phyloP scores from a whole-genome alignment of 1,140 invertebrate genomes.

The Uloborus diversus region DNA sequence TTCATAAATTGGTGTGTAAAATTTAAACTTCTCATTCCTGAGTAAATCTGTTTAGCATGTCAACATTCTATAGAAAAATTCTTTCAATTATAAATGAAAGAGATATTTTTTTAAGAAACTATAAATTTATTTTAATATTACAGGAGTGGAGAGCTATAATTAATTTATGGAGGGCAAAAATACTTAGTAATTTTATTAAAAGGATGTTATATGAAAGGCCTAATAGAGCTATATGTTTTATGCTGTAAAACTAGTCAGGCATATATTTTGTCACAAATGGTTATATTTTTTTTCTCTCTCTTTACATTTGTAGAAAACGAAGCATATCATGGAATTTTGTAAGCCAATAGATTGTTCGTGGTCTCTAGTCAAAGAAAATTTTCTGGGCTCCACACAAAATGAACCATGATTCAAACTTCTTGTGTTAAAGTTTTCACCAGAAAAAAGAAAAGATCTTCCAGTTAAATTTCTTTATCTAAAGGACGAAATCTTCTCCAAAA shows the following conservation, averaged over 20 bases:
- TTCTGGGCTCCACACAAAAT: conserved; percentile 26
- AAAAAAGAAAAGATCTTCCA: no score
- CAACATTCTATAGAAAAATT: conserved; percentile 6
- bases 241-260: conserved; percentile 54
- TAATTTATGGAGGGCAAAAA: conserved; percentile 54
- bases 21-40: background rate
- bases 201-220: conserved; percentile 7
- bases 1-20: conserved; percentile 37
- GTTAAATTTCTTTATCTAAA: no score
- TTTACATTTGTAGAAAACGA: conserved; percentile 41
- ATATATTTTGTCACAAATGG: conserved; percentile 44
- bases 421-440: no score
- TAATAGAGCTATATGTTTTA: conserved; percentile 21
- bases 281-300: conserved; percentile 12
- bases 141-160: background rate
- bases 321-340: conserved; percentile 55
- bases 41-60: background rate
- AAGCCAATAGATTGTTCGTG: conserved; percentile 48
- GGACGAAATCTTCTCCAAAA: background rate
- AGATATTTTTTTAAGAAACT: conserved; percentile 47
- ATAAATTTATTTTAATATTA: conserved; percentile 26
- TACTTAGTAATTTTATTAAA: conserved; percentile 37
- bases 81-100: conserved; percentile 20
- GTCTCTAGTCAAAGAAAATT: conserved; percentile 44
- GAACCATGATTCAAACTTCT: no score